These are phyloP conservation scores for Drosophila novamexicana DNA, from an alignment of 1,140 invertebrate genomes.

Conservation along the genomic window DNA sequence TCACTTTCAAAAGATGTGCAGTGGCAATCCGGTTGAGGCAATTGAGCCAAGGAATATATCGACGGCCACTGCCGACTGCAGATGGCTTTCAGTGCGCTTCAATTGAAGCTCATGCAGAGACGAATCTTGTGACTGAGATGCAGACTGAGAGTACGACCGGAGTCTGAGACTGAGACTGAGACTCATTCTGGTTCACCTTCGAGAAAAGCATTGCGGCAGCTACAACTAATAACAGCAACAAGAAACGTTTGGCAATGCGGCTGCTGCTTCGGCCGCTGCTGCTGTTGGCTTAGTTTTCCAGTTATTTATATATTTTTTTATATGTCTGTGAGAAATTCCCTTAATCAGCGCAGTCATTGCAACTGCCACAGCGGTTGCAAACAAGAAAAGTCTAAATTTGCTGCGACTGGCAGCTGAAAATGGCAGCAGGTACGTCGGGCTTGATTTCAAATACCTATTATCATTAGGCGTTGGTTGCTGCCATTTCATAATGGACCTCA, in stretches of 20 bases:
- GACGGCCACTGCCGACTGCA: conserved; percentile 22
- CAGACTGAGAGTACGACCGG: conserved; percentile 18
- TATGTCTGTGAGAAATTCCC: conserved; percentile 76
- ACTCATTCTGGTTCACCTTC: conserved; percentile 76
- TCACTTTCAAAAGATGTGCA: conserved; percentile 76
- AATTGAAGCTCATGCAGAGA: conserved; percentile 41
- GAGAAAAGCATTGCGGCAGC: conserved; percentile 62
- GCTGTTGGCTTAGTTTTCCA: conserved; percentile 38
- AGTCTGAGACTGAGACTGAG: conserved; percentile 34
- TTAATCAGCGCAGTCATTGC: conserved; percentile 70
- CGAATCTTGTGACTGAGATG: conserved; percentile 33
- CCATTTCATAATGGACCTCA: conserved; percentile 35
- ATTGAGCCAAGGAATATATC: conserved; percentile 28
- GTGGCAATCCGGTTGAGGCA: conserved; percentile 64
- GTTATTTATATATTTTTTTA: conserved; percentile 57
- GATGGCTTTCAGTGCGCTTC: conserved; percentile 55
- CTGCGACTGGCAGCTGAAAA: conserved; percentile 40
- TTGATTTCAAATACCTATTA: conserved; percentile 42
- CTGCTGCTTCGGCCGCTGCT: conserved; percentile 15
- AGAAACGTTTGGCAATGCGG: conserved; percentile 36
- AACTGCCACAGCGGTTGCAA: conserved; percentile 36
- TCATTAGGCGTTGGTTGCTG: conserved; percentile 57
- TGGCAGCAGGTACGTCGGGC: conserved; percentile 36
- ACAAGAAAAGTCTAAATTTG: conserved; percentile 45
- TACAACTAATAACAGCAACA: conserved; percentile 35